A percentile compares a stretch with the other conserved stretches of the same genome.
Evolutionary conservation across 2,888 invertebrate species (phyloP).

Genomic region (Cheilosia pagana): DNA sequence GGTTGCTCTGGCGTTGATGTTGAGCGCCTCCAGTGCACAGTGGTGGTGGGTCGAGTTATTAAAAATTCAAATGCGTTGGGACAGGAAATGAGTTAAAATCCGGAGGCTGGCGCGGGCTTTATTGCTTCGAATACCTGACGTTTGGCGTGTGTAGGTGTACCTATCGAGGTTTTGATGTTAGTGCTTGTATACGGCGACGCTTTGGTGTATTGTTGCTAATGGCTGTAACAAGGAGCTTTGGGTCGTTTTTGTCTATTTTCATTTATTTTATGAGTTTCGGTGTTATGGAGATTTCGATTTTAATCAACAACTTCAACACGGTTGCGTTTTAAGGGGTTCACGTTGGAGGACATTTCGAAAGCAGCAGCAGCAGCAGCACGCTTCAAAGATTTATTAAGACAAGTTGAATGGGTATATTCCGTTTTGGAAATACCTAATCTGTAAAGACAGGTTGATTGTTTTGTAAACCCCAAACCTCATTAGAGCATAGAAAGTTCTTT

Average conservation of each 20-base stretch:
- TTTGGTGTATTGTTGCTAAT: conserved; percentile 8
- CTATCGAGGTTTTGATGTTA: conserved; percentile 44
- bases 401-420: too few relatives aligned
- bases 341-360: neutral
- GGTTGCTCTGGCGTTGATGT: conserved; percentile 32
- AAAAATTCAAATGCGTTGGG: conserved; percentile 68
- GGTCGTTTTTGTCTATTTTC: conserved; percentile 15
- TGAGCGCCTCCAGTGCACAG: neutral
- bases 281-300: conserved; percentile 48
- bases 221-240: conserved; percentile 21
- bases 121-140: conserved; percentile 33
- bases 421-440: too few relatives aligned
- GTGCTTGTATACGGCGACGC: conserved; percentile 3
- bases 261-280: conserved; percentile 6
- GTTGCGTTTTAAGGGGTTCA: neutral
- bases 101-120: conserved; percentile 36
- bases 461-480: too few relatives aligned
- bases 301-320: conserved; percentile 51
- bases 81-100: conserved; percentile 74
- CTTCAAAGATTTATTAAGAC: too few relatives aligned
- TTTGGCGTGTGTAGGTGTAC: conserved; percentile 17
- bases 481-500: too few relatives aligned
- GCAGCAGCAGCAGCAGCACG: neutral
- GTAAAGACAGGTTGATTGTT: too few relatives aligned
- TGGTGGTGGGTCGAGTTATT: conserved; percentile 58